Evolutionary conservation across 2,797 vertebrate genomes (phyloP), one percentile per base, ranked within the genome.

Genomic region (Anniella stebbinsi): DNA sequence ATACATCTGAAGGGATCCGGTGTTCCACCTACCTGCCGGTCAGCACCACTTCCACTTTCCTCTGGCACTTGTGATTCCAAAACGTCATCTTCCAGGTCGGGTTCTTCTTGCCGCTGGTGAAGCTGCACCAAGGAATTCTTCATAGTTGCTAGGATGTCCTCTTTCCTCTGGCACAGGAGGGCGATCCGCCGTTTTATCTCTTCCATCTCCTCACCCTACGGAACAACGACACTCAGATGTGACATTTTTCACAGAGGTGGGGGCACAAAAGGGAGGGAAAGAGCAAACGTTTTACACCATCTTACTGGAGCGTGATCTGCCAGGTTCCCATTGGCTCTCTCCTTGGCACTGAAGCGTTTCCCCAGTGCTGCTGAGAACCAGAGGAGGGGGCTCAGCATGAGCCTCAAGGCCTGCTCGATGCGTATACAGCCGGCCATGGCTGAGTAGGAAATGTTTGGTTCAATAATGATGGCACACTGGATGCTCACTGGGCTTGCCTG

Each of bases 161-260:
- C 97, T 84, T 97, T 98, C 81, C 91, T 97, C 93, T 97, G 97
- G 89, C 95, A 97, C 45, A 98, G 93, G 82, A 92, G 93, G 91
- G 96, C 88, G 82, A 98, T 95, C 93, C 96, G 96, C 91, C 94
- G 93, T 90, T 97, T 97, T 76, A 97, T 63, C 51, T 70, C 87
- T 94, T 97, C 93, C 9, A 95, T n/a, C 91, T 92, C 96, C 95
- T 92, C 94, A 8, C 36, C 96, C 97, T 98, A 92, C 41, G 78
- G 51, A 93, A 76, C 89, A 96, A 95, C 38, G 85, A 92, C 12
- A 28, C 54, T 69, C 70, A 90, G 60, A 69, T n/a, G 36, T 69
- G n/a, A 45, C 45, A 3, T 72, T 69, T 67, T 54, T n/a, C n/a
- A 54, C 7, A 3, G 30, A 41, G 30, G 25, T 5, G 33, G 17